A percentile compares a stretch with the other conserved stretches of the same genome.
Conservation (phyloP, 2,113 vertebrate species). For the Oplegnathus fasciatus region DNA sequence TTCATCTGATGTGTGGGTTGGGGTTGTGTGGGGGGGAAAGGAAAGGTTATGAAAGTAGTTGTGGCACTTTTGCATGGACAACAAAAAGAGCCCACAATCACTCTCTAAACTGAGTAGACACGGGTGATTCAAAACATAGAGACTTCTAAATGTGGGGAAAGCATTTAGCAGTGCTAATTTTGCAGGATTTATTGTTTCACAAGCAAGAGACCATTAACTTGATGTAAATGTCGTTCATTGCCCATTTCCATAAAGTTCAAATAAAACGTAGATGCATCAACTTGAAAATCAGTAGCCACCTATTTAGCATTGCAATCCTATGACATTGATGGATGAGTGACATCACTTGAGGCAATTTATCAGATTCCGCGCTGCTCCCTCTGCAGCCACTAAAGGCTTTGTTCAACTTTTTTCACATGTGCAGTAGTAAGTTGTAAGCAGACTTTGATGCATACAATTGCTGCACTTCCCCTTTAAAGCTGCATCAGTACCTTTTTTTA, state of each 20-base stretch:
- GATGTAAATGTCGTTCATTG: neutral
- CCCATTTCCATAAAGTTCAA: neutral
- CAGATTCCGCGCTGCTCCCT: too few species aligned
- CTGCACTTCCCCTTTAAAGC: too few species aligned
- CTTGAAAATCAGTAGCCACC: neutral
- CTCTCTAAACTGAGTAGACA: neutral
- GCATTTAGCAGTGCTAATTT: neutral
- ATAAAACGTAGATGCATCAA: neutral
- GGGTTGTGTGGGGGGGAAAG: neutral
- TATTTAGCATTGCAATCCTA: neutral
- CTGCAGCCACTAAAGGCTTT: too few species aligned
- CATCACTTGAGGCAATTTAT: too few species aligned
- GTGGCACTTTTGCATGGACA: neutral
- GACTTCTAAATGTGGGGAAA: neutral
- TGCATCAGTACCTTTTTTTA: too few species aligned
- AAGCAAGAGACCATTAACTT: neutral
- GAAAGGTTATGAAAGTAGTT: neutral
- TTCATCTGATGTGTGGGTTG: conserved; percentile 4
- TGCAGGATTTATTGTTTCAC: neutral
- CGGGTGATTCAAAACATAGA: neutral
- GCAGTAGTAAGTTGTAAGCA: too few species aligned
- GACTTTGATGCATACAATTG: too few species aligned
- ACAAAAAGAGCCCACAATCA: neutral
- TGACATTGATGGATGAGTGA: too few species aligned
- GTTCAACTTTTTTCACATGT: too few species aligned